Conservation (phyloP, 2,797 vertebrate species). For the Squalus acanthias region DNA sequence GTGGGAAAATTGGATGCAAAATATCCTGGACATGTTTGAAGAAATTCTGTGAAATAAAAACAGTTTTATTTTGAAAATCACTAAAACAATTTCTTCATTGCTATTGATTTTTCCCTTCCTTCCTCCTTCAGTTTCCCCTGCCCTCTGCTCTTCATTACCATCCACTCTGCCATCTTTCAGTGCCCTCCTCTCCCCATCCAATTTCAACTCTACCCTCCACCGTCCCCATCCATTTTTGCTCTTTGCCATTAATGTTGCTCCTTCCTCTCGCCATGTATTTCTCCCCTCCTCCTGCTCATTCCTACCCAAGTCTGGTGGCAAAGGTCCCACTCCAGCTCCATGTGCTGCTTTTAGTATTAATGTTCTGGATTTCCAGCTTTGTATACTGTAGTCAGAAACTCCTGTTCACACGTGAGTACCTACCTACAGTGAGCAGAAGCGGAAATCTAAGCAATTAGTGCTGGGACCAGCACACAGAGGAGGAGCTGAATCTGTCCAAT, state of each 20-base stretch:
- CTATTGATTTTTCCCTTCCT: neutral
- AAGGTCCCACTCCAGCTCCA: neutral
- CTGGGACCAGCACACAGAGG: too few relatives aligned
- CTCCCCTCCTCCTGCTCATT: neutral
- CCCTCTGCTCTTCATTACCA: neutral
- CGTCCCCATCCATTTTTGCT: neutral
- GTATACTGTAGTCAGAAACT: neutral
- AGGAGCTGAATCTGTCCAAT: too few relatives aligned
- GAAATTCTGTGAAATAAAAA: too few relatives aligned
- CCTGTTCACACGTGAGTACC: neutral
- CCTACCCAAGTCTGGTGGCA: neutral
- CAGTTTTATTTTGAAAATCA: too few relatives aligned
- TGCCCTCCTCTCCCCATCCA: neutral
- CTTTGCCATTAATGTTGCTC: neutral
- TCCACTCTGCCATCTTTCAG: neutral
- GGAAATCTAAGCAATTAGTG: too few relatives aligned
- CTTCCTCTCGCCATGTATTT: neutral
- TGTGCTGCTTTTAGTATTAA: too few relatives aligned
- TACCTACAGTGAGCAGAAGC: neutral
- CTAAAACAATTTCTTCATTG: too few relatives aligned
- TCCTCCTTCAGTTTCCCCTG: neutral
- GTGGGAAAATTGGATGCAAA: too few relatives aligned
- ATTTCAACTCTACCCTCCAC: neutral
- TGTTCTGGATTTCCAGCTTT: neutral
- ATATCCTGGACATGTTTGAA: too few relatives aligned